phyloP scores from a whole-genome alignment of 1,140 invertebrate genomes.

The Nephila pilipes region DNA sequence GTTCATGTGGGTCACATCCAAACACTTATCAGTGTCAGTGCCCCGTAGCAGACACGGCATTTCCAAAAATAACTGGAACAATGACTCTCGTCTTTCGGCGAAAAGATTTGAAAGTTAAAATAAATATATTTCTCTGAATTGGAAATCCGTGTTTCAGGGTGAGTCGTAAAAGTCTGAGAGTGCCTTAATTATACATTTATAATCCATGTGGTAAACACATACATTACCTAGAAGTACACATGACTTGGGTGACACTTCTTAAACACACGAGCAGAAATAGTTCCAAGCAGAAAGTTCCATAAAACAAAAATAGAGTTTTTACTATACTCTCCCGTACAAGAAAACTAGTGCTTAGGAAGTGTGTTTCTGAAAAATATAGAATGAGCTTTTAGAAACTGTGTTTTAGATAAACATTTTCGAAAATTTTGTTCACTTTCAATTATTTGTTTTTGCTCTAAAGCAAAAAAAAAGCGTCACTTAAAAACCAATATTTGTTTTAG shows the following conservation, averaged over 20 bases:
- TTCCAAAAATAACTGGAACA: slow-evolving; percentile 42
- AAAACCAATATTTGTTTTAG: no score
- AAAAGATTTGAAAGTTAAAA: not conserved
- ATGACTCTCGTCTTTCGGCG: not conserved
- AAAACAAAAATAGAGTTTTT: slow-evolving; percentile 21
- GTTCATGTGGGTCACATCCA: slow-evolving; percentile 13
- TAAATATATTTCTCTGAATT: slow-evolving; percentile 8
- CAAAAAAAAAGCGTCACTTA: no score
- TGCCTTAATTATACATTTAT: not conserved
- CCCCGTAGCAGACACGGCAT: not conserved
- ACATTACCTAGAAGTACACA: not conserved
- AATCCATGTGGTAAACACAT: not conserved
- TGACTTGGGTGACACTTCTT: not conserved
- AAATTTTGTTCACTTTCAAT: no score
- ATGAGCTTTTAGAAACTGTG: not conserved
- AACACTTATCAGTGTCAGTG: slow-evolving; percentile 49
- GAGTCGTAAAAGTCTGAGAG: not conserved
- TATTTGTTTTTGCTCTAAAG: no score
- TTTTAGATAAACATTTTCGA: not conserved
- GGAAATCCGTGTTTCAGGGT: not conserved
- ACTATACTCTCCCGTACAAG: not conserved
- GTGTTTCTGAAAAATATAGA: not conserved
- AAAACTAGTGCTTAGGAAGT: not conserved
- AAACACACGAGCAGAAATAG: not conserved
- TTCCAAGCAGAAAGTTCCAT: not conserved